A percentile compares a stretch with the other conserved stretches of the same genome.
phyloP scores from a whole-genome alignment of 2,113 vertebrate species.

The Elanoides forficatus region DNA sequence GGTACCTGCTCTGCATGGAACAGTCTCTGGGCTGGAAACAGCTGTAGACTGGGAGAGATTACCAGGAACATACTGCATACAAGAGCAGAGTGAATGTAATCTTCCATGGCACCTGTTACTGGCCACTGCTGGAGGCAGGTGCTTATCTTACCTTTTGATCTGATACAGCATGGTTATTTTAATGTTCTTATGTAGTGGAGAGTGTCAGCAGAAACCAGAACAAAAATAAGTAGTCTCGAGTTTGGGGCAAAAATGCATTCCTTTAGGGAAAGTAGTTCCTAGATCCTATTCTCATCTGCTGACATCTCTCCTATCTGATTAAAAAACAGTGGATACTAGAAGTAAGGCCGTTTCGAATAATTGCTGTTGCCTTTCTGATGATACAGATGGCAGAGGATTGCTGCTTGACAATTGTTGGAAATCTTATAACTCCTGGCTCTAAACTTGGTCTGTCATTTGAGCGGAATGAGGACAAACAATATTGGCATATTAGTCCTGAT shows the following conservation, averaged over 20 bases:
- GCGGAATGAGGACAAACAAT: conserved; percentile 78
- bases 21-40: background rate
- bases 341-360: background rate
- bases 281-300: background rate
- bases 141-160: background rate
- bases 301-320: background rate
- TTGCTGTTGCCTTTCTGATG: background rate
- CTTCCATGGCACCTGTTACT: background rate
- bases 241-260: background rate
- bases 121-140: background rate
- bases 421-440: conserved; percentile 84
- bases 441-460: conserved; percentile 85
- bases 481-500: conserved; percentile 86
- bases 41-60: background rate
- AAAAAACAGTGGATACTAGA: background rate
- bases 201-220: background rate
- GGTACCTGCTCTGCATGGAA: background rate
- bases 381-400: conserved; percentile 88
- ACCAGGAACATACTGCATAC: background rate
- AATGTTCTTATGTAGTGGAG: background rate
- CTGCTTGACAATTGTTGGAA: conserved; percentile 83
- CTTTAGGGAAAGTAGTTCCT: background rate
- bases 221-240: background rate
- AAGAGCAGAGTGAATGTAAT: background rate
- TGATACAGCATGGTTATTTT: background rate